Conservation (phyloP, 2,888 invertebrate genomes). For the Volucella inanis region DNA sequence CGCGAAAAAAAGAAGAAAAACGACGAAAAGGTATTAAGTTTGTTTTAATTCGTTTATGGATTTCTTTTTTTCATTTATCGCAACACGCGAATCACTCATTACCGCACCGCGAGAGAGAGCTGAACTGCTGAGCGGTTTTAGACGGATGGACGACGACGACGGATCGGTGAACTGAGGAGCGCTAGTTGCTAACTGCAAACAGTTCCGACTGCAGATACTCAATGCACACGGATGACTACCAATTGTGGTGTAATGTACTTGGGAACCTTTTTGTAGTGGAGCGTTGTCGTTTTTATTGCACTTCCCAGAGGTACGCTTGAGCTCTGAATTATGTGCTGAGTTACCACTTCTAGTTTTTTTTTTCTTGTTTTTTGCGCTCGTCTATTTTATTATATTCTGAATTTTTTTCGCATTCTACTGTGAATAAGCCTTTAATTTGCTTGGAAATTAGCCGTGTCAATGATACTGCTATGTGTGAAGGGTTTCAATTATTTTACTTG, state of each 20-base stretch:
- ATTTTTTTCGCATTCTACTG: conserved; percentile 59
- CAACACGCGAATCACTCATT: conserved; percentile 72
- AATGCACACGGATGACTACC: conserved; percentile 46
- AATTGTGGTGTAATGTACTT: conserved; percentile 66
- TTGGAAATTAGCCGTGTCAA: conserved; percentile 72
- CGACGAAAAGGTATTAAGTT: conserved; percentile 62
- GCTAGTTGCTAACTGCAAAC: conserved; percentile 9
- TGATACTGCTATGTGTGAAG: conserved; percentile 60
- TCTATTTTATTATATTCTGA: conserved; percentile 5
- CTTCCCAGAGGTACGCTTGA: conserved; percentile 47
- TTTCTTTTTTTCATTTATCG: conserved; percentile 63
- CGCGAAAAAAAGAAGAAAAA: conserved; percentile 29
- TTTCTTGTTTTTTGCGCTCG: conserved; percentile 2
- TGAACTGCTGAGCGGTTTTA: conserved; percentile 49
- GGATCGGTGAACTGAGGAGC: conserved; percentile 19
- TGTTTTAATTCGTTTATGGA: conserved; percentile 68
- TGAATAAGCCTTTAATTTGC: conserved; percentile 74
- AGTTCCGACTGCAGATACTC: conserved; percentile 32
- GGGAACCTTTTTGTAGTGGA: conserved; percentile 42
- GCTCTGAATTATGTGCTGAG: conserved; percentile 50
- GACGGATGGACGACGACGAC: background rate
- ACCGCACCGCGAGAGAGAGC: conserved; percentile 25
- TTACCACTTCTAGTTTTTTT: conserved; percentile 12
- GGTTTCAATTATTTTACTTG: conserved; percentile 36
- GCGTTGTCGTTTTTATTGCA: conserved; percentile 58